Base-by-base conservation (phyloP, 2,797 vertebrate species). In the Micromesistius poutassou region DNA sequence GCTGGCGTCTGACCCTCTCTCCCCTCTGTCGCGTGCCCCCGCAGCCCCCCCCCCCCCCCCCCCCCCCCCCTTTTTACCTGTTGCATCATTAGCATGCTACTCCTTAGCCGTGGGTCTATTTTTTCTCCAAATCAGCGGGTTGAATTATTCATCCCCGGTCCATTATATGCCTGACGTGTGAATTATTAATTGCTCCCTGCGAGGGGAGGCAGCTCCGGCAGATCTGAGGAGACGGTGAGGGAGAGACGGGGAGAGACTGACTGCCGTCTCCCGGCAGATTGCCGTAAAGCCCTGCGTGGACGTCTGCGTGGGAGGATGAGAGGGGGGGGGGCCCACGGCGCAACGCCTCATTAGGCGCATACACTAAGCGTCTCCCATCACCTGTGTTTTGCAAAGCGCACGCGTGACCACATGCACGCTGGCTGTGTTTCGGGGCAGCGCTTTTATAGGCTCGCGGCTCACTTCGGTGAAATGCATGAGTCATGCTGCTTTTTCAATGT, bases 131-230 rank as follows among this genome's bases (percentile, higher is more conserved):
- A 93, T 93, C 87, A 81, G 81, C 82, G 79, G 78, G 74, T 87
- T 94, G 81, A 91, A 94, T 94, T 92, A 93, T 94, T 94, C 83
- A 94, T 90, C 81, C 74, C n/a, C 30, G 68, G 89, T 90, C 91
- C 86, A 89, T 93, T 93, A 92, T 91, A 90, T 92, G 87, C 81
- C 74, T 25, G 30, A 80, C 78, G 77, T 79, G 82, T 94, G 91
- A 93, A 94, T 94, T 91, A 94, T 94, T 93, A 91, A 94, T 93
- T 84, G 77, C 85, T 86, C 85, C 68, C 5, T 25, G 55, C 55
- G 55, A 62, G 55, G 55, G 25, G n/a, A 62, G 55, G 8, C 6
- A 25, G 55, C 88, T 85, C 83, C 79, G 83, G 82, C 84, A 92
- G 89, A 90, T 90, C 86, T 87, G 82, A 91, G 86, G 86, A 89